These are phyloP conservation scores for Paradoxurus hermaphroditus DNA, from an alignment of 2,113 vertebrate genomes.

Conservation along the genomic window DNA sequence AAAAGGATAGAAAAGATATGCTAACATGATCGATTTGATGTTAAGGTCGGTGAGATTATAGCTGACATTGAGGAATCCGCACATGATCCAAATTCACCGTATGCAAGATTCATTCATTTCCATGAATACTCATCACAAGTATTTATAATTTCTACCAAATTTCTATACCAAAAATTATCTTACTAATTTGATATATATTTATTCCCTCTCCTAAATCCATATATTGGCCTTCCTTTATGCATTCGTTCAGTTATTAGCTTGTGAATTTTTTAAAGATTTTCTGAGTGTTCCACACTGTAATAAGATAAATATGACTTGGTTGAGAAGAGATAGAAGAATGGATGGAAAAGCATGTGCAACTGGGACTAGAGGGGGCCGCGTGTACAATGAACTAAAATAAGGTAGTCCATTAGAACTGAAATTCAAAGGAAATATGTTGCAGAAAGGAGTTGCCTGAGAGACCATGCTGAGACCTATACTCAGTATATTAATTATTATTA, in stretches of 20 bases:
- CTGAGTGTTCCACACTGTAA: background rate
- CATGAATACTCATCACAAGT: background rate
- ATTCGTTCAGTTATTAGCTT: background rate
- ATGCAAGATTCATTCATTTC: background rate
- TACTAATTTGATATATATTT: background rate
- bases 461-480: background rate
- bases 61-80: background rate
- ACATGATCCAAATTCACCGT: background rate
- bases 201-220: fast-evolving
- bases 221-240: background rate
- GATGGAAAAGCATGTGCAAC: background rate
- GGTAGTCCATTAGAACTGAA: background rate
- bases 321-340: background rate
- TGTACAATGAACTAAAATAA: background rate
- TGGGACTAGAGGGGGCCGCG: background rate
- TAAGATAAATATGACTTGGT: background rate
- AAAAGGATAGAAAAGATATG: background rate
- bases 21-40: background rate
- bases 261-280: background rate
- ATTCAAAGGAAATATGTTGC: background rate
- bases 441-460: background rate
- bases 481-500: background rate
- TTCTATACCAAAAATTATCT: background rate
- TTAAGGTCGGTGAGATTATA: background rate
- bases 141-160: background rate